Evolutionary conservation across 2,888 invertebrate genomes (phyloP).

Genomic region (Xestia rhomboidea): DNA sequence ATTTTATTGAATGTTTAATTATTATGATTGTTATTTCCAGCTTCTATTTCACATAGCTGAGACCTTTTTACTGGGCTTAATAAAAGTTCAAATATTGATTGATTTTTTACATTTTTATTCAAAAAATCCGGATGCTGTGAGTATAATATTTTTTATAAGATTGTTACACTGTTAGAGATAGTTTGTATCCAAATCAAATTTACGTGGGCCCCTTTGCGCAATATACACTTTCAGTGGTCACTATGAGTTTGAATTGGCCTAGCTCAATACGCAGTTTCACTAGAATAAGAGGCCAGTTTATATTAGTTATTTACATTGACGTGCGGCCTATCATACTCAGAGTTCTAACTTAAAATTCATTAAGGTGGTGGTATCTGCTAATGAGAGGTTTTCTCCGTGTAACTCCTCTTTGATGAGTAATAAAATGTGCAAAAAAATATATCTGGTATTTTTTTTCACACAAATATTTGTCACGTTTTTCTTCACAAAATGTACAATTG

Average conservation of each 20-base stretch:
- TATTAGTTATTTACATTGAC: neutral
- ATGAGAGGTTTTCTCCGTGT: too few relatives aligned
- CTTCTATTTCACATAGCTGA: conserved; percentile 30
- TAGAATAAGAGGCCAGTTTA: neutral
- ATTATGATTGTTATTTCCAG: conserved; percentile 10
- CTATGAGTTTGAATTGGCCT: neutral
- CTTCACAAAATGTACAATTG: too few relatives aligned
- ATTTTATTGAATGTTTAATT: neutral
- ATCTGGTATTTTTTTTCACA: too few relatives aligned
- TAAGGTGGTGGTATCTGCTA: too few relatives aligned
- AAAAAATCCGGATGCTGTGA: conserved; percentile 28
- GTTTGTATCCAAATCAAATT: too few relatives aligned
- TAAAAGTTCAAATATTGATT: conserved; percentile 37
- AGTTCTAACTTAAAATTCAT: neutral
- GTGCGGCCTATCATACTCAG: neutral
- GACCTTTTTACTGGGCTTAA: conserved; percentile 23
- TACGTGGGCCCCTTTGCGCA: too few relatives aligned
- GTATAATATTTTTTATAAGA: conserved; percentile 15
- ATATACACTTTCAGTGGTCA: too few relatives aligned
- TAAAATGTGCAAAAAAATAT: too few relatives aligned
- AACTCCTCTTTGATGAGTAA: too few relatives aligned
- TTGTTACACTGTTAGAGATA: neutral
- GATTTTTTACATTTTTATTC: conserved; percentile 28
- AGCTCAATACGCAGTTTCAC: neutral
- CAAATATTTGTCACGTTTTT: too few relatives aligned